Evolutionary conservation across 1,140 invertebrate genomes (phyloP).

Genomic region (Meteorus sp.): DNA sequence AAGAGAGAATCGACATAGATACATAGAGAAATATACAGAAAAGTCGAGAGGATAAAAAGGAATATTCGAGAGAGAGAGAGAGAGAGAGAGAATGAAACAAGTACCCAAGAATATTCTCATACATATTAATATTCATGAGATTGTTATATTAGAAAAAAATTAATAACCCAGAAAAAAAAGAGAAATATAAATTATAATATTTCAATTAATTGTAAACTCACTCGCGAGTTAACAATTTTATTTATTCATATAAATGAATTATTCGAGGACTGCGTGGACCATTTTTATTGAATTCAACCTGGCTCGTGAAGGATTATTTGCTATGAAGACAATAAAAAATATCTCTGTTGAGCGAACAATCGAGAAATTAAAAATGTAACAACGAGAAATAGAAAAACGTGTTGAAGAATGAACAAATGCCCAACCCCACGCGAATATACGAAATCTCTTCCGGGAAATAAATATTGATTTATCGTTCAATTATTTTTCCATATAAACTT

Average conservation of each 20-base stretch:
- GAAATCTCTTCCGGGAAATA: too few relatives aligned
- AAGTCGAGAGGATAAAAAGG: background rate
- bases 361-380: background rate
- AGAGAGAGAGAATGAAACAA: conserved; percentile 13
- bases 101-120: background rate
- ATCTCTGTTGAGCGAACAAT: background rate
- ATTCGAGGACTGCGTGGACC: conserved; percentile 54
- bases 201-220: background rate
- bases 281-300: conserved; percentile 39
- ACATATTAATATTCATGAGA: background rate
- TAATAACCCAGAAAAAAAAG: conserved; percentile 26
- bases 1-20: conserved; percentile 35
- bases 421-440: too few relatives aligned
- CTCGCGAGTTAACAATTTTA: background rate
- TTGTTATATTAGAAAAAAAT: conserved; percentile 9
- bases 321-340: too few relatives aligned
- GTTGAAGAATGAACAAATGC: background rate
- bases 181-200: conserved; percentile 18
- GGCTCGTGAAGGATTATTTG: background rate
- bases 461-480: too few relatives aligned
- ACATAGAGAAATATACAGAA: conserved; percentile 31
- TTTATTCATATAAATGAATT: conserved; percentile 11
- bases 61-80: conserved; percentile 28
- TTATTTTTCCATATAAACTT: background rate
- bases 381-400: conserved; percentile 5